Evolutionary conservation across 2,113 vertebrate genomes (phyloP), one percentile per base, ranked within the genome.

Genomic region (Lamprotornis superbus): DNA sequence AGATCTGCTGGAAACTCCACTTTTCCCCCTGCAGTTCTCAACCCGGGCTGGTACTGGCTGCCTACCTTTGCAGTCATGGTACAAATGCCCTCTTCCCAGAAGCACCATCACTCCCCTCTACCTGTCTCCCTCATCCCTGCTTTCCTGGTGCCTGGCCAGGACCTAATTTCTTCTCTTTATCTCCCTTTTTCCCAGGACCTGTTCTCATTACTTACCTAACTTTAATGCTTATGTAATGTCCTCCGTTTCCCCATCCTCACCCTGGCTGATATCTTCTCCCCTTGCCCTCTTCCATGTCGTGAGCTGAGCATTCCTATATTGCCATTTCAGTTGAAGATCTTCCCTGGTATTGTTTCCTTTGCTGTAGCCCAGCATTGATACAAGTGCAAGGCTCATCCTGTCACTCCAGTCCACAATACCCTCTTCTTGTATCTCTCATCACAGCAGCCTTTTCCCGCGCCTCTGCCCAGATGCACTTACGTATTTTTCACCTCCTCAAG

Each of bases 321-420:
- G 15, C 50, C 24, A 9, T 56, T 81, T 31, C 69, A 37, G 0
- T 23, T 37, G 24, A 55, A 69, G 12, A n/a, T n/a, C 12, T 44
- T 55, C 30, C 7, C 27, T 37, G 17, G 2, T 22, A 28, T 46
- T 0, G 0, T 71, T 75, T 67, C 42, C 14, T 53, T 23, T 47
- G 57, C 37, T 40, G 68, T 35, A 44, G 31, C 16, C 37, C 10
- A 56, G 17, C 10, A 0, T 1, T 25, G 8, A 12, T 74, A 33
- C 31, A 63, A 74, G 46, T 7, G 5, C 56, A 47, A 56, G 39
- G 47, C 30, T 90, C 52, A n/a, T 47, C 37, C 1, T 40, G 16
- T 24, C 2, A 0, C 75, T 23, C 52, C 63, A 42, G 19, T 21
- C 50, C 10, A 1, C 39, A 37, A n/a, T 40, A 28, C 4, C 11